A percentile compares a stretch with the other conserved stretches of the same genome.
Conservation (phyloP, 2,797 vertebrate species). For the Synanceia verrucosa region DNA sequence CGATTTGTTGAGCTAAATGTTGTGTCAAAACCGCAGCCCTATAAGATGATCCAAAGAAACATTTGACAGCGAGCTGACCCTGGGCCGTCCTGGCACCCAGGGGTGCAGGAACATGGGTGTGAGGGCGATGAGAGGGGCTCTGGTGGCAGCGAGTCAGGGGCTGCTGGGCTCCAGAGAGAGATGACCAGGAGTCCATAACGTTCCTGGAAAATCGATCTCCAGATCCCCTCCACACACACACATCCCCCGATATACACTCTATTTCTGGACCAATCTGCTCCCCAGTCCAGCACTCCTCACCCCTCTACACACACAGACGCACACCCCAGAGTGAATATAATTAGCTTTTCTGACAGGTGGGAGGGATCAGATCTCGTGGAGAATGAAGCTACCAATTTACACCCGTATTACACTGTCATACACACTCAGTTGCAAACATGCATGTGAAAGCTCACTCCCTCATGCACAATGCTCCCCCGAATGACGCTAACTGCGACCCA, state of each 20-base stretch:
- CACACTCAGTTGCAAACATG: constrained; percentile 73
- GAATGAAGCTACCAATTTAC: constrained; percentile 83
- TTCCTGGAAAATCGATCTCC: constrained; percentile 77
- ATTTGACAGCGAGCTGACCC: constrained; percentile 61
- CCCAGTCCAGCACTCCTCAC: constrained; percentile 52
- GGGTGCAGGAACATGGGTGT: constrained; percentile 55
- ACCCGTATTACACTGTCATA: constrained; percentile 78
- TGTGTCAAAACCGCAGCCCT: constrained; percentile 57
- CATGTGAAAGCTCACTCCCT: constrained; percentile 55
- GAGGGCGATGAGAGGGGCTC: constrained; percentile 34
- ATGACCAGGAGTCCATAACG: constrained; percentile 67
- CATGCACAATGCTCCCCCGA: constrained; percentile 32
- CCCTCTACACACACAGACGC: constrained; percentile 53
- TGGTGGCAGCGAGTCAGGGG: constrained; percentile 36
- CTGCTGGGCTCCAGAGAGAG: constrained; percentile 42
- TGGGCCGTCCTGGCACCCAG: constrained; percentile 28
- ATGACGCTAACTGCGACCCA: constrained; percentile 45
- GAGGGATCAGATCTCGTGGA: constrained; percentile 86
- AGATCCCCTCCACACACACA: constrained; percentile 23
- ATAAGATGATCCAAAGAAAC: constrained; percentile 61
- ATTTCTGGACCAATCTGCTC: constrained; percentile 70
- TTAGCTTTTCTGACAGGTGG: constrained; percentile 91
- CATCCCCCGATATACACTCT: constrained; percentile 28
- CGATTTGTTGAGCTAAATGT: constrained; percentile 42
- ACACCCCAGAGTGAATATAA: constrained; percentile 84